These are phyloP conservation scores for Anthonomus grandis DNA, from an alignment of 1,140 invertebrate genomes.

Conservation along the genomic window DNA sequence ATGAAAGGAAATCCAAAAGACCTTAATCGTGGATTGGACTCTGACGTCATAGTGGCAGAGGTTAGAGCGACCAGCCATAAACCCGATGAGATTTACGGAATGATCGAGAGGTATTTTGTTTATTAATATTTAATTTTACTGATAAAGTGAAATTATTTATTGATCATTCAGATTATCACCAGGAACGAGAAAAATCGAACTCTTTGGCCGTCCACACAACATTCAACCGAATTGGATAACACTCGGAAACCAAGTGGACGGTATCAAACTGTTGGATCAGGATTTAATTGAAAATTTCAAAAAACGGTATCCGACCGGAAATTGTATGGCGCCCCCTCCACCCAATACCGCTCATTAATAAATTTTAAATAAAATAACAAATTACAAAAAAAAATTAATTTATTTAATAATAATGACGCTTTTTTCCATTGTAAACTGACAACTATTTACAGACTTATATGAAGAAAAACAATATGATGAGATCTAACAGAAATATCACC, in stretches of 20 bases:
- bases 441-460: slow-evolving; percentile 28
- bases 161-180: slow-evolving; percentile 69
- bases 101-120: slow-evolving; percentile 22
- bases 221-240: slow-evolving; percentile 99
- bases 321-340: slow-evolving; percentile 67
- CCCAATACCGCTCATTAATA: slow-evolving; percentile 39
- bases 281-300: slow-evolving; percentile 86
- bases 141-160: not conserved
- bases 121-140: not conserved
- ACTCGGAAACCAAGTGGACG: slow-evolving; percentile 91
- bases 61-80: slow-evolving; percentile 96
- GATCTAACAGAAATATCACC: slow-evolving; percentile 30
- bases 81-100: slow-evolving; percentile 91
- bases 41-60: slow-evolving; percentile 97
- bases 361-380: not conserved
- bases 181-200: slow-evolving; percentile 94
- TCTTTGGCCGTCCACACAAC: slow-evolving; percentile 96
- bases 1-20: slow-evolving; percentile 93
- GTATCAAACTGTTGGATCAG: slow-evolving; percentile 90
- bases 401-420: slow-evolving; percentile 11
- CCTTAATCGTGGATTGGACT: slow-evolving; percentile 91
- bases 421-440: slow-evolving; percentile 5
- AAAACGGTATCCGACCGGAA: slow-evolving; percentile 91
- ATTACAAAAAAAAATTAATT: slow-evolving; percentile 16
- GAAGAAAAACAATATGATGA: slow-evolving; percentile 22